These are phyloP conservation scores for Liposcelis brunnea DNA, from an alignment of 2,888 invertebrate species.

Conservation along the genomic window DNA sequence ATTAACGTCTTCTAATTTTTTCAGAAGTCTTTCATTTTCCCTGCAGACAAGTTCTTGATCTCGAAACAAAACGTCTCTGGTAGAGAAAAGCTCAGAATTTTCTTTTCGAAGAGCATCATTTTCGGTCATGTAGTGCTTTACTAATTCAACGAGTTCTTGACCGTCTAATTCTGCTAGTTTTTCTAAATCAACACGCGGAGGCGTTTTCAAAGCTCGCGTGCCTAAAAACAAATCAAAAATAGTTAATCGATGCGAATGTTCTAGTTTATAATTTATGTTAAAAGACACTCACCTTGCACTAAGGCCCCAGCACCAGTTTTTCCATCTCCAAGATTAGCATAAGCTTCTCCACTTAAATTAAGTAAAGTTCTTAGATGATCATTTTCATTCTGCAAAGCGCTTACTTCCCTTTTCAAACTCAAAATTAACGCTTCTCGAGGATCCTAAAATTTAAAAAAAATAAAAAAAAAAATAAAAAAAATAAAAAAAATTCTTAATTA, in stretches of 20 bases:
- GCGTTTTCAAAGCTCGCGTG: slow-evolving; percentile 25
- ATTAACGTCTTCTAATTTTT: slow-evolving; percentile 76
- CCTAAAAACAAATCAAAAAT: slow-evolving; percentile 12
- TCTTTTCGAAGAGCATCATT: slow-evolving; percentile 63
- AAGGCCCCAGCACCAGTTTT: slow-evolving; percentile 1
- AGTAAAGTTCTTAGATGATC: slow-evolving; percentile 64
- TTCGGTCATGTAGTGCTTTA: slow-evolving; percentile 70
- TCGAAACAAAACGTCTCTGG: slow-evolving; percentile 60
- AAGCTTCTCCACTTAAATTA: slow-evolving; percentile 41
- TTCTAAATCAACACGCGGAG: slow-evolving; percentile 50
- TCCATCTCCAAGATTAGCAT: neutral
- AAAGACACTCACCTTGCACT: neutral
- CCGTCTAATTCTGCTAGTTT: slow-evolving; percentile 56
- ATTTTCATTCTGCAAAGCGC: slow-evolving; percentile 71
- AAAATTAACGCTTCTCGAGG: slow-evolving; percentile 81
- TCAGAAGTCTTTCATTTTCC: slow-evolving; percentile 76
- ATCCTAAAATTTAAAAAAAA: slow-evolving; percentile 38
- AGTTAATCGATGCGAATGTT: slow-evolving; percentile 8
- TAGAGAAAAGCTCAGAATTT: slow-evolving; percentile 66
- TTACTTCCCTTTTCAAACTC: slow-evolving; percentile 73
- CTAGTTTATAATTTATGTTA: too few species aligned
- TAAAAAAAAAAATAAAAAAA: neutral
- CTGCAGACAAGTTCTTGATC: slow-evolving; percentile 81
- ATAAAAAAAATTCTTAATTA: neutral
- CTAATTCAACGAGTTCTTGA: slow-evolving; percentile 64